Conservation (phyloP, 2,888 invertebrate genomes). For the Chelonus formosanus region DNA sequence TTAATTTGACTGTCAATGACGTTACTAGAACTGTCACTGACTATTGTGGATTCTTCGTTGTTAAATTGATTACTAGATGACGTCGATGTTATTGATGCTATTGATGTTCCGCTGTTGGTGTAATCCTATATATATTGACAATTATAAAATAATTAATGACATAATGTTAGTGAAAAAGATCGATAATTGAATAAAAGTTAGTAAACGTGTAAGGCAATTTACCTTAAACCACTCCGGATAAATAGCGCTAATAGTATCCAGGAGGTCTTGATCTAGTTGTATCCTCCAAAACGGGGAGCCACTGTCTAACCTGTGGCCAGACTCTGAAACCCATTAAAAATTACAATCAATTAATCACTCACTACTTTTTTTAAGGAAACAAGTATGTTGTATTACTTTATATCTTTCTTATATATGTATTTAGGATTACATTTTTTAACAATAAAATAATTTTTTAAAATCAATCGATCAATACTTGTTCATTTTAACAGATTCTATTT, state of each 20-base stretch:
- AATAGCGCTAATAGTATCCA: conserved; percentile 90
- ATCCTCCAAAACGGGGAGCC: conserved; percentile 88
- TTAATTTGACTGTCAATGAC: conserved; percentile 51
- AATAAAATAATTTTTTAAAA: too few relatives aligned
- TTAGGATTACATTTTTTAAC: too few relatives aligned
- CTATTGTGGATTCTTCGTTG: conserved; percentile 51
- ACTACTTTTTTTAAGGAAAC: not conserved
- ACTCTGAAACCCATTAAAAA: conserved; percentile 71
- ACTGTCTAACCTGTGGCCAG: conserved; percentile 75
- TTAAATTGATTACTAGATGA: conserved; percentile 43
- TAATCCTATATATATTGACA: conserved; percentile 53
- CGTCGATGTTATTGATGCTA: conserved; percentile 44
- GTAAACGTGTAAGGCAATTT: conserved; percentile 34
- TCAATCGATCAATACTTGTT: too few relatives aligned
- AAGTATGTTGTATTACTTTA: not conserved
- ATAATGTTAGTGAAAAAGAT: not conserved
- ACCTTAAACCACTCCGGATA: conserved; percentile 93
- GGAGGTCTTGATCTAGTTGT: conserved; percentile 90
- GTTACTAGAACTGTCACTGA: conserved; percentile 47
- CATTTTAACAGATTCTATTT: too few relatives aligned
- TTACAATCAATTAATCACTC: conserved; percentile 12
- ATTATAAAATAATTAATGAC: conserved; percentile 16
- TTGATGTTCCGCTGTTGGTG: conserved; percentile 58
- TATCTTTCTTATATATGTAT: too few relatives aligned
- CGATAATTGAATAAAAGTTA: not conserved